A percentile compares a stretch with the other conserved stretches of the same genome.
These are phyloP conservation scores for Nematostella vectensis DNA, from an alignment of 92 coral and sea anemone species.

Conservation along the genomic window DNA sequence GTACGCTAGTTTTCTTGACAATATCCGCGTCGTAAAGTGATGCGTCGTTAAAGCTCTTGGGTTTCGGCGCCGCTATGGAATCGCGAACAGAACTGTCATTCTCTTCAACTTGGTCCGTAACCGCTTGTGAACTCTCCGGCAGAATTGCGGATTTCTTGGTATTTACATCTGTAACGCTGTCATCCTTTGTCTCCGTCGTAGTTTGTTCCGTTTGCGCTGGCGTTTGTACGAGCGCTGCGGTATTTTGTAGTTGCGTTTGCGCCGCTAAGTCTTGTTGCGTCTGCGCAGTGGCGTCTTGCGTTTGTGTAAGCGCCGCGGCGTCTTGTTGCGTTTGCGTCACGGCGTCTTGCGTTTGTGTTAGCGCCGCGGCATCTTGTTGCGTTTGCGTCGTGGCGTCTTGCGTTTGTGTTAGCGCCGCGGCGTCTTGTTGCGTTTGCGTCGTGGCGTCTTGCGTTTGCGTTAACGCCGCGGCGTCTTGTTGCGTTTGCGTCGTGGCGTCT, in stretches of 20 bases:
- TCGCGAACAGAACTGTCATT: constrained; percentile 40
- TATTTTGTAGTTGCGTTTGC: not conserved
- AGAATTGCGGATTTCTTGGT: constrained; percentile 35
- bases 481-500: constrained; percentile 13
- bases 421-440: constrained; percentile 11
- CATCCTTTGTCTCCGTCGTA: constrained; percentile 36
- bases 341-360: constrained; percentile 14
- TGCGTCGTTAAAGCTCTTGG: constrained; percentile 44
- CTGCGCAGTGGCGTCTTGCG: constrained; percentile 5
- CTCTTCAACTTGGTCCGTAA: constrained; percentile 40
- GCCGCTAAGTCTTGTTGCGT: constrained; percentile 1
- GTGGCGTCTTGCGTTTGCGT: constrained; percentile 11
- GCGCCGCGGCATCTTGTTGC: constrained; percentile 8
- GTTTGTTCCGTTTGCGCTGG: constrained; percentile 21
- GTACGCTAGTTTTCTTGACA: constrained; percentile 76
- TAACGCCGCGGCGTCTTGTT: constrained; percentile 22
- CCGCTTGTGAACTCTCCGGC: constrained; percentile 35
- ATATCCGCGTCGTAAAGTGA: constrained; percentile 77
- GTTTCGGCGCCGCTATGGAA: constrained; percentile 52
- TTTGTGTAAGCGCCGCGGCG: no score
- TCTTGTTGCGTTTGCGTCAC: constrained; percentile 6
- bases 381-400: constrained; percentile 8
- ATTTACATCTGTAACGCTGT: constrained; percentile 36
- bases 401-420: constrained; percentile 3
- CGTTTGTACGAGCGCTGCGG: constrained; percentile 6